Evolutionary conservation across 1,140 invertebrate species (phyloP).

Genomic region (Halyomorpha halys): DNA sequence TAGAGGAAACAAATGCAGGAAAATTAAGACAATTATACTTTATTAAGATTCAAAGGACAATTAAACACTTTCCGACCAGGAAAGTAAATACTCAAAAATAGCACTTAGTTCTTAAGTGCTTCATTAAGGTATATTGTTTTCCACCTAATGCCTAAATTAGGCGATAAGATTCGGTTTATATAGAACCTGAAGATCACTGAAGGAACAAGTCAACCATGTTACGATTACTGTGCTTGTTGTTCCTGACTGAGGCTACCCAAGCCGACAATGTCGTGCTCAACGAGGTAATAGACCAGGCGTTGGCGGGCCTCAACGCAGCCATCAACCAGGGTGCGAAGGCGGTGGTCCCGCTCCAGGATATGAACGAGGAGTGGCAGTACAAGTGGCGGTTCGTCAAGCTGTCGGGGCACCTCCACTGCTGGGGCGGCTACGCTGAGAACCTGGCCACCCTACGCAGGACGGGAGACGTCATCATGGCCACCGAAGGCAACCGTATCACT

Average conservation of each 20-base stretch:
- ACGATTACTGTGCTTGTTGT: background rate
- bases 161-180: too few species aligned
- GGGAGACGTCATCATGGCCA: slow-evolving; percentile 21
- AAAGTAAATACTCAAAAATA: too few species aligned
- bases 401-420: slow-evolving; percentile 14
- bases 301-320: background rate
- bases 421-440: slow-evolving; percentile 3
- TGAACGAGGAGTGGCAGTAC: background rate
- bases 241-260: background rate
- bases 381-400: slow-evolving; percentile 18
- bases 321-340: background rate
- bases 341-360: background rate
- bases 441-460: slow-evolving; percentile 2
- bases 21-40: too few species aligned
- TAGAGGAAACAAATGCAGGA: too few species aligned
- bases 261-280: background rate
- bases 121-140: too few species aligned
- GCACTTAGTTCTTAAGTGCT: too few species aligned
- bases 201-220: background rate
- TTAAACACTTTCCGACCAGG: too few species aligned
- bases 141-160: too few species aligned
- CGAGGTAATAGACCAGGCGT: background rate
- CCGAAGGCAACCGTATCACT: slow-evolving; percentile 16
- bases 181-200: too few species aligned
- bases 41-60: too few species aligned